Evolutionary conservation across 1,140 invertebrate species (phyloP).

Genomic region (Diorhabda sublineata): DNA sequence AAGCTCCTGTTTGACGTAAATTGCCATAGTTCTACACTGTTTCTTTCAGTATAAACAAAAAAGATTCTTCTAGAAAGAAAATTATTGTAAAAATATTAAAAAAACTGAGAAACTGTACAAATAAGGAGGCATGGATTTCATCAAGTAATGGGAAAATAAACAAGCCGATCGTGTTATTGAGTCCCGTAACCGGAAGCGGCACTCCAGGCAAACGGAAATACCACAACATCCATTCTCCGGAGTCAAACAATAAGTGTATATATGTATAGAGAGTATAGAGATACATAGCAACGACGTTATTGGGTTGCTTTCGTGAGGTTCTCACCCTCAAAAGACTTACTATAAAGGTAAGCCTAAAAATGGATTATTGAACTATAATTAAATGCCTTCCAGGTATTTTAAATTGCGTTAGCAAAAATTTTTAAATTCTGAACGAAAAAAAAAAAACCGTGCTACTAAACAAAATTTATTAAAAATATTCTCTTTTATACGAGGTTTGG

Average conservation of each 20-base stretch:
- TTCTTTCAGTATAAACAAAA: no score
- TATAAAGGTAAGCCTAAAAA: neutral
- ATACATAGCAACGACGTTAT: neutral
- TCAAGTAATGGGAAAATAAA: conserved; percentile 40
- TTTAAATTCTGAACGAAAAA: no score
- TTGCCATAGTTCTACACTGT: no score
- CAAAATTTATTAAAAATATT: no score
- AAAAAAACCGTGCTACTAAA: no score
- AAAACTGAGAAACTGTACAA: conserved; percentile 8
- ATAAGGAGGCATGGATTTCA: conserved; percentile 34
- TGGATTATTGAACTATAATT: neutral
- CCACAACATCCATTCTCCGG: conserved; percentile 29
- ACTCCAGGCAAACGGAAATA: conserved; percentile 33
- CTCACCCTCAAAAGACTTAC: neutral
- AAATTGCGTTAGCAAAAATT: no score
- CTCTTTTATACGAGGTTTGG: no score
- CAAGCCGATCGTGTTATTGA: conserved; percentile 34
- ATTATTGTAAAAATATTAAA: neutral
- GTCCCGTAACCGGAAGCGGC: conserved; percentile 33
- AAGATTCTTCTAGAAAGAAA: no score
- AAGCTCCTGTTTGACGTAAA: no score
- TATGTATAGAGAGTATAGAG: neutral
- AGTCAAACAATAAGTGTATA: conserved; percentile 15
- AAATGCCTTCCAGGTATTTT: no score
- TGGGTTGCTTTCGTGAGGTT: neutral